Evolutionary conservation across 2,113 vertebrate genomes (phyloP).

Genomic region (Halcyon malimbica): DNA sequence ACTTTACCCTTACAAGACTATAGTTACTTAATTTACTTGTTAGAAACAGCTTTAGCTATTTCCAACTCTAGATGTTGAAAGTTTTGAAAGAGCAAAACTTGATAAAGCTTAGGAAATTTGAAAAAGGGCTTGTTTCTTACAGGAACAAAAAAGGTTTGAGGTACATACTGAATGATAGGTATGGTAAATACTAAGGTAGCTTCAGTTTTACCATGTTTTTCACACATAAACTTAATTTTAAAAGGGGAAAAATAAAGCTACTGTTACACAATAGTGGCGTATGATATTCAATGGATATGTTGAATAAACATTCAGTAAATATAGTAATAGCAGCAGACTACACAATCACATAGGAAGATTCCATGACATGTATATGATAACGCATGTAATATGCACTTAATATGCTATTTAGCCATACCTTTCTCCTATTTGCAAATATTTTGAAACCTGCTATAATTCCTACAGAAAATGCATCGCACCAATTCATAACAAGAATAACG

Average conservation of each 20-base stretch:
- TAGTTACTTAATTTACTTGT: neutral
- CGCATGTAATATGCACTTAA: fast-evolving
- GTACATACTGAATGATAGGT: neutral
- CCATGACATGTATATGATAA: neutral
- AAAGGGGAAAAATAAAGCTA: neutral
- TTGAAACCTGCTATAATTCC: neutral
- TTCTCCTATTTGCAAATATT: neutral
- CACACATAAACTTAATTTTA: neutral
- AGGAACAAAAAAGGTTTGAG: neutral
- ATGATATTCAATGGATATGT: neutral
- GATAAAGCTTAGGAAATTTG: neutral
- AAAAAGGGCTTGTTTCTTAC: neutral
- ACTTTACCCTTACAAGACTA: neutral
- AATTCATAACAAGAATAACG: neutral
- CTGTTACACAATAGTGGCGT: neutral
- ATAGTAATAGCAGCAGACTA: neutral
- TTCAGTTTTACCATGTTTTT: neutral
- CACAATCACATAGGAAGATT: neutral
- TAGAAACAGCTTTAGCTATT: neutral
- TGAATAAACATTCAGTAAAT: neutral
- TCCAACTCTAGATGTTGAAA: neutral
- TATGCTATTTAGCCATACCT: neutral
- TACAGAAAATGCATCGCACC: fast-evolving
- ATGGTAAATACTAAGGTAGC: neutral
- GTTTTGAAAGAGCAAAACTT: neutral